Conservation (phyloP, 2,113 vertebrate species). For the Sander lucioperca region DNA sequence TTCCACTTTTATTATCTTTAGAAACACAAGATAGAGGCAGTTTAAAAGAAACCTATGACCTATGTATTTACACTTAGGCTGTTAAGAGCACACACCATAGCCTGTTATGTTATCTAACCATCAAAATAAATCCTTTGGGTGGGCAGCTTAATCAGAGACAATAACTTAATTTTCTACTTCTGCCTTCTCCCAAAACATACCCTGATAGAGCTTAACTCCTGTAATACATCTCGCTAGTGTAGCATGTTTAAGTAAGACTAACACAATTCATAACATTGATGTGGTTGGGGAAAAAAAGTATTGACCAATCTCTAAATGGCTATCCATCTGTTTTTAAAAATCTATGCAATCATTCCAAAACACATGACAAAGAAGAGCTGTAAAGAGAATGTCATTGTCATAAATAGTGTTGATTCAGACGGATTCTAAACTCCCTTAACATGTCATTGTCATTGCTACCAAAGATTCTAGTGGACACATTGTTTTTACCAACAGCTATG, state of each 20-base stretch:
- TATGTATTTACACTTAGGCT: not conserved
- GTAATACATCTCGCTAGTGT: not conserved
- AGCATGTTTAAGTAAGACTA: not conserved
- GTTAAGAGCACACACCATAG: not conserved
- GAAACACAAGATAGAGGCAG: not conserved
- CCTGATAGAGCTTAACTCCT: not conserved
- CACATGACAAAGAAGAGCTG: not conserved
- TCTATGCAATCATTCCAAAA: not conserved
- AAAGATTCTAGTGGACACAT: not conserved
- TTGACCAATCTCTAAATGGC: not conserved
- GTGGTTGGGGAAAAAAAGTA: not conserved
- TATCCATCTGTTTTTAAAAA: not conserved
- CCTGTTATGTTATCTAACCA: not conserved
- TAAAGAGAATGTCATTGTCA: not conserved
- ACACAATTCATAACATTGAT: not conserved
- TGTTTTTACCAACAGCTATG: not conserved
- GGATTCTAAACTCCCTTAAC: not conserved
- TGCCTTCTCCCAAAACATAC: not conserved
- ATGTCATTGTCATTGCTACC: not conserved
- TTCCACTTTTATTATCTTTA: conserved; percentile 5
- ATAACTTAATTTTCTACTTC: not conserved
- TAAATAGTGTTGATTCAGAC: not conserved
- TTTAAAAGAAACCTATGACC: not conserved
- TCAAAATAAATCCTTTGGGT: not conserved
- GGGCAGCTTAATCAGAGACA: not conserved